phyloP scores from a whole-genome alignment of 1,140 invertebrate genomes.

The Antheraea mylitta region DNA sequence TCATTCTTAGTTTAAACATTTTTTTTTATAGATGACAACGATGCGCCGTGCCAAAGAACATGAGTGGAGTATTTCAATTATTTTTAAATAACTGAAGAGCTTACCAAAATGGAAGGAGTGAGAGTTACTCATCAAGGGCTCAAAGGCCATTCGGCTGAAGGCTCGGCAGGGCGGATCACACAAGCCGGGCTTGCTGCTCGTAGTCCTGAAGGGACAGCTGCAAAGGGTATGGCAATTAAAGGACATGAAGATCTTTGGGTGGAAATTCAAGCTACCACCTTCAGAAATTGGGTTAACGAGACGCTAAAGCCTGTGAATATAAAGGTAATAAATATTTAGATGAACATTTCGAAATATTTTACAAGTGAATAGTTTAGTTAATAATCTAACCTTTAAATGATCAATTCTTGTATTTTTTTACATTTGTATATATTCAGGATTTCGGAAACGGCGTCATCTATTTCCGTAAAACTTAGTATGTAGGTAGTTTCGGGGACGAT shows the following conservation, averaged over 20 bases:
- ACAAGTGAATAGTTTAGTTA: too few species aligned
- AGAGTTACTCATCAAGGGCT: slow-evolving; percentile 69
- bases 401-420: too few species aligned
- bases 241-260: slow-evolving; percentile 97
- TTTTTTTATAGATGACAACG: slow-evolving; percentile 44
- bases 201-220: slow-evolving; percentile 94
- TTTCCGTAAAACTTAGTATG: too few species aligned
- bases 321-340: slow-evolving; percentile 68
- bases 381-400: too few species aligned
- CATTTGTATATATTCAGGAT: too few species aligned
- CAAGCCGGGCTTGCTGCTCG: slow-evolving; percentile 89
- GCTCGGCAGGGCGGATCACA: slow-evolving; percentile 75
- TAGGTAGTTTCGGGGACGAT: too few species aligned
- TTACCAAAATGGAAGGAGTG: slow-evolving; percentile 54
- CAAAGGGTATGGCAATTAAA: slow-evolving; percentile 95
- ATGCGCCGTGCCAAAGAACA: slow-evolving; percentile 37
- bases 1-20: not conserved
- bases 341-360: slow-evolving; percentile 5
- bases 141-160: slow-evolving; percentile 66
- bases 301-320: slow-evolving; percentile 87
- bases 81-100: slow-evolving; percentile 28
- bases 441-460: too few species aligned
- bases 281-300: slow-evolving; percentile 99
- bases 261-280: slow-evolving; percentile 98
- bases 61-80: slow-evolving; percentile 26